Conservation (phyloP, 2,797 vertebrate genomes). For the Centropyge bicolor region DNA sequence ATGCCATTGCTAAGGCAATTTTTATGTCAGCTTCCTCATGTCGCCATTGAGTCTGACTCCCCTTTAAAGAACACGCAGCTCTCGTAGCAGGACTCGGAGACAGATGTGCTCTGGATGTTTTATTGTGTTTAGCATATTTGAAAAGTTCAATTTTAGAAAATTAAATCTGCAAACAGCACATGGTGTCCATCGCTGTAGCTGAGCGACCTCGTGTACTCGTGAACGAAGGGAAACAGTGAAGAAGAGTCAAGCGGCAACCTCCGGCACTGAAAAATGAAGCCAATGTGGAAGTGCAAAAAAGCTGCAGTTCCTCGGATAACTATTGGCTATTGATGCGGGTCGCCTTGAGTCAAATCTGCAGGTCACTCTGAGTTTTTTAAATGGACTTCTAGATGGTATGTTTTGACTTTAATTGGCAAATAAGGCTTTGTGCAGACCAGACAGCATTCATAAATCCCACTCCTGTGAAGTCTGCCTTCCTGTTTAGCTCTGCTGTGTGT, state of each 20-base stretch:
- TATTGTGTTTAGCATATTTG: not conserved
- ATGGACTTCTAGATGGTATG: not conserved
- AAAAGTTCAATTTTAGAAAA: not conserved
- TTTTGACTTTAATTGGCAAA: not conserved
- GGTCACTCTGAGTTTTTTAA: not conserved
- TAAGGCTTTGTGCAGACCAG: not conserved
- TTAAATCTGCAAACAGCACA: not conserved
- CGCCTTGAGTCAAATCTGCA: not conserved
- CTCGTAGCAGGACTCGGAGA: not conserved
- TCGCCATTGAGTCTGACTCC: not conserved
- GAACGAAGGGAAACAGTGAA: not conserved
- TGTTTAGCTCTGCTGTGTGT: not conserved
- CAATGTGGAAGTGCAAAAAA: too few species aligned
- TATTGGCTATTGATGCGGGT: not conserved
- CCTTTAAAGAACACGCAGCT: conserved; percentile 6
- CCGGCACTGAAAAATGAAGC: too few species aligned
- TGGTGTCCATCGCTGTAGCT: not conserved
- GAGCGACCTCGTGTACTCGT: too few species aligned
- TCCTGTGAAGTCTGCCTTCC: not conserved
- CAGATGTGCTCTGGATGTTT: not conserved
- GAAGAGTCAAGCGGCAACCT: too few species aligned
- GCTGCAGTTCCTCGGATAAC: too few species aligned
- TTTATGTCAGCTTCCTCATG: conserved; percentile 13
- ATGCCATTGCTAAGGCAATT: conserved; percentile 29
- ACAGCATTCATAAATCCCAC: not conserved